Conservation (phyloP, 1,140 invertebrate species). For the Eurosta solidaginis region DNA sequence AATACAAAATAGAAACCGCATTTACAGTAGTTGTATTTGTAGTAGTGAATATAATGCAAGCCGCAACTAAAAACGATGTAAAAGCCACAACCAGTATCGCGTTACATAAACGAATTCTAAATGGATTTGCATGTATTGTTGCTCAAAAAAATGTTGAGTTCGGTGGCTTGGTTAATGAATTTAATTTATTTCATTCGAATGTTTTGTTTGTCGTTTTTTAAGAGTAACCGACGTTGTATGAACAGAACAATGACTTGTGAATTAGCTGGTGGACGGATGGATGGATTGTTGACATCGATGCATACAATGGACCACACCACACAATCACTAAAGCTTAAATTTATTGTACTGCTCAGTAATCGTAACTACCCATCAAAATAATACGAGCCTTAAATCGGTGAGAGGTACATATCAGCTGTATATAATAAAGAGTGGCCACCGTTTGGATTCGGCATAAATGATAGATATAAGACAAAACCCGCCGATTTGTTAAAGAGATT, state of each 20-base stretch:
- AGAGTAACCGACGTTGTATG: neutral
- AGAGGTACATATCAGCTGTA: too few relatives aligned
- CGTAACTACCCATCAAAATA: too few relatives aligned
- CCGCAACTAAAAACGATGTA: neutral
- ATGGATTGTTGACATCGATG: neutral
- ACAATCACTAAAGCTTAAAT: neutral
- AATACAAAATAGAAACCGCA: too few relatives aligned
- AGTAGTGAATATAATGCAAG: neutral
- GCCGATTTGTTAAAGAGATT: too few relatives aligned
- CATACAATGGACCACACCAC: constrained; percentile 5
- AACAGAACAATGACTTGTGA: neutral
- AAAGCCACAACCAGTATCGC: neutral
- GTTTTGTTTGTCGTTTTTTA: neutral
- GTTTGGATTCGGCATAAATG: too few relatives aligned
- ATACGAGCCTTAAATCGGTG: too few relatives aligned
- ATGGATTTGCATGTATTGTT: constrained; percentile 24
- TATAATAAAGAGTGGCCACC: too few relatives aligned
- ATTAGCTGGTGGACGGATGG: neutral
- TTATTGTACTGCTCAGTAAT: neutral
- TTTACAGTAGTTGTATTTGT: too few relatives aligned
- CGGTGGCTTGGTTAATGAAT: constrained; percentile 3
- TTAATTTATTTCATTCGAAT: neutral
- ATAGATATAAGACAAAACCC: too few relatives aligned
- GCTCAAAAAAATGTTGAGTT: neutral
- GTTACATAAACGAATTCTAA: constrained; percentile 18